Evolutionary conservation across 2,888 invertebrate genomes (phyloP), one percentile per base, ranked within the genome.

Genomic region (Prenolepis imparis): DNA sequence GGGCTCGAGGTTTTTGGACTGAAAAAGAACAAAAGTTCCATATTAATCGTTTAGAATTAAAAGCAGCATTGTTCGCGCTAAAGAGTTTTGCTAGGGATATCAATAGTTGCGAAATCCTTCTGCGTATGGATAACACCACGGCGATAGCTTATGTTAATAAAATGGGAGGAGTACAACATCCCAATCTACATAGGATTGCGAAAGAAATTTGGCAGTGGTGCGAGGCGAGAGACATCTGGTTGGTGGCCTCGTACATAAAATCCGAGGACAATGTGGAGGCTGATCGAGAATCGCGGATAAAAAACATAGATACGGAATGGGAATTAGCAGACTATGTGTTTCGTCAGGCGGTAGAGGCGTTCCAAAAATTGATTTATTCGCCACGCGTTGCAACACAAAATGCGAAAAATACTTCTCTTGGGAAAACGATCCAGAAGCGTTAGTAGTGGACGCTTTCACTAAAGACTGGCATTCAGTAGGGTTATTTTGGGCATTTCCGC

Each of bases 401-500:
- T 80, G 48, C 55, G n/a, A 80, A 52, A 18, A 3, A 9, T 78
- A 52, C 36, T 41, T 52, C 0, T 55, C 61, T 2, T 78, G 67
- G 78, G 6, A 11, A 1, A 66, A 32, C 0, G 74, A 84, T 8
- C 61, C 81, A 24, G 72, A 28, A 28, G 28, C 39, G 1, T 2
- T 52, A 9, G 12, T 59, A 15, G 78, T 90, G 3, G 90, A 92
- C 70, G 89, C 91, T 0, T 91, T 92, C 59, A 90, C 91, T 0
- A 44, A 82, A n/a, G 52, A 73, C 3, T 86, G 83, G 83, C 11
- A 52, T 5, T 64, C 41, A 70, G 77, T 86, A 12, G 61, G 63
- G 0, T 48, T 84, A 18, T 83, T 83, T 44, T 93, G 91, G 82
- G 92, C 92, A 0, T 93, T 92, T 44, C 92, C 92, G 0, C 91